Base-by-base conservation (phyloP, 2,797 vertebrate genomes). In the Erethizon dorsatum region DNA sequence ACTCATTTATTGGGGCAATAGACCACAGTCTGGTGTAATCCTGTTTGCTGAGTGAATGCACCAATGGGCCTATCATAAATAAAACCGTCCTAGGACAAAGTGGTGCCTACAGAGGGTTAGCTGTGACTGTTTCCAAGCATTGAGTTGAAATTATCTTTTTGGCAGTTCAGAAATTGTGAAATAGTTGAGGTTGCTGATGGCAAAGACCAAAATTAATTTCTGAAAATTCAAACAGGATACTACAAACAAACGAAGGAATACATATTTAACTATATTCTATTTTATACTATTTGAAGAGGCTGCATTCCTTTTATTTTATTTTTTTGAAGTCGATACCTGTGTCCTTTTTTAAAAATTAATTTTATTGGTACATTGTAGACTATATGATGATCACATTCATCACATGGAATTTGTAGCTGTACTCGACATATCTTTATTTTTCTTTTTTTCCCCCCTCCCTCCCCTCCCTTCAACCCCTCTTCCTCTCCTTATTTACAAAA, bases 221-320 rank as follows among this genome's bases (percentile, higher is more conserved):
- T 71, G 54, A 80, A 79, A 88, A 87, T 92, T 91, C 24, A 50
- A 93, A 37, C 37, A 89, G 65, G 61, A 69, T 54, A 54, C 2
- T 50, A 26, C 61, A 20, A 91, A 63, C 59, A 92, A 94, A 75
- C 7, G 33, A 41, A 73, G 10, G 86, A 82, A 90, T n/a, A 59
- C 6, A 14, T 83, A 52, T 54, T 88, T 92, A 80, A 59, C 31
- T 69, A 26, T 65, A 77, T 7, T 95, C 75, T 41, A 50, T 88
- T 96, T 86, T 73, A 75, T 2, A 82, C 6, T 96, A 59, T 83
- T 83, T 92, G 37, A 92, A 83, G 91, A 88, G 75, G 0, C 37
- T 69, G 20, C 69, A 17, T 90, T 93, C 24, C 28, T 90, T 90
- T 65, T 4, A 63, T 47, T 14, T 83, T 15, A 67, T 75, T 75